Evolutionary conservation across 2,113 vertebrate species (phyloP).

Genomic region (Propithecus coquereli): DNA sequence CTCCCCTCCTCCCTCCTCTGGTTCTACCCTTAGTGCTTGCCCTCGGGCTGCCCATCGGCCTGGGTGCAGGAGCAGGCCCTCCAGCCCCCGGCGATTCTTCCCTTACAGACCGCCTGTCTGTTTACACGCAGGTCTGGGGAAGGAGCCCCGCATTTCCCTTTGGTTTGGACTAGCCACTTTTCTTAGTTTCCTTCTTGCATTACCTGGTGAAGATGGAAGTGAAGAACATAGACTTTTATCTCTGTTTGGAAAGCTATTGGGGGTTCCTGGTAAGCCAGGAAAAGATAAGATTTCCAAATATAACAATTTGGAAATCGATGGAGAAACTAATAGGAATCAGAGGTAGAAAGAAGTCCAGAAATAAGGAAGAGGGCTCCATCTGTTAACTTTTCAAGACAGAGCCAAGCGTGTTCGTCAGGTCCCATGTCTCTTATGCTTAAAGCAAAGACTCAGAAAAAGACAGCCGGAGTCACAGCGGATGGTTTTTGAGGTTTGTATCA

Average conservation of each 20-base stretch:
- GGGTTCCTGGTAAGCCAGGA: background rate
- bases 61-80: background rate
- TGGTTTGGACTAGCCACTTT: background rate
- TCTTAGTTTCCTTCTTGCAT: background rate
- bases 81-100: background rate
- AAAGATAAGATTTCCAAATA: background rate
- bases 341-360: background rate
- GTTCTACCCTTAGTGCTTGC: background rate
- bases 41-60: rapidly evolving
- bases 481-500: background rate
- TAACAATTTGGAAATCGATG: background rate
- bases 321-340: background rate
- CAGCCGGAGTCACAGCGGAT: background rate
- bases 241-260: background rate
- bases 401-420: background rate
- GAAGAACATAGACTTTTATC: background rate
- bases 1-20: background rate
- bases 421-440: background rate
- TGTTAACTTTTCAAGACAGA: background rate
- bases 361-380: background rate
- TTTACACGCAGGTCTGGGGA: background rate
- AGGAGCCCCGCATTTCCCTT: background rate
- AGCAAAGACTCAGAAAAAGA: background rate
- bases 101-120: background rate
- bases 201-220: background rate